A percentile compares a stretch with the other conserved stretches of the same genome.
Evolutionary conservation across 2,888 invertebrate genomes (phyloP).

Genomic region (Nasonovia ribisnigri): DNA sequence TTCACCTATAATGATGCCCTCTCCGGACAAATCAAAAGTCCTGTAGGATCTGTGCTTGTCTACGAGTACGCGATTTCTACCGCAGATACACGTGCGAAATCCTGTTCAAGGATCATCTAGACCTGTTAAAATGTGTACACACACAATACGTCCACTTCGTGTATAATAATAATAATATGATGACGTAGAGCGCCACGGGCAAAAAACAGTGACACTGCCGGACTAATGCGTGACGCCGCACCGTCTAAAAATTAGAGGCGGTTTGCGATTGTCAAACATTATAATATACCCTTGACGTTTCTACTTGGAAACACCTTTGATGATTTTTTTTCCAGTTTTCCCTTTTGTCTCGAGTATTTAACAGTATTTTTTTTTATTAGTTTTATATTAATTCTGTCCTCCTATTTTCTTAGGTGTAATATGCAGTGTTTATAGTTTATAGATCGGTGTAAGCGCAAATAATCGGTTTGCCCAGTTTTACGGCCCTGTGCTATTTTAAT

Average conservation of each 20-base stretch:
- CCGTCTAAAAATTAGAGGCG: slow-evolving; percentile 46
- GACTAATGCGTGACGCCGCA: slow-evolving; percentile 16
- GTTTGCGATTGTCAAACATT: neutral
- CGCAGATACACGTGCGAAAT: neutral
- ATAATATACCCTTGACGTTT: neutral
- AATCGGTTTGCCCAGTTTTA: neutral
- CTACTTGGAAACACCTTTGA: slow-evolving; percentile 19
- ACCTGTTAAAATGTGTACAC: neutral
- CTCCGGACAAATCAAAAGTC: neutral
- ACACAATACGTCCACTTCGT: neutral
- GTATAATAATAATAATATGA: neutral
- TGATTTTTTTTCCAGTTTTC: neutral
- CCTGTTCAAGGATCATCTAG: neutral
- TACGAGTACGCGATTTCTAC: neutral
- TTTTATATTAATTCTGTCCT: neutral
- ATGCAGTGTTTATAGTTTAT: neutral
- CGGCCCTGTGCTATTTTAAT: neutral
- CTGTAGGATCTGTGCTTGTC: neutral
- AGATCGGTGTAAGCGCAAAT: neutral
- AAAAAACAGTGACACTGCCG: neutral
- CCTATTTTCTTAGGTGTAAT: neutral
- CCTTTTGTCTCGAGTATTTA: neutral
- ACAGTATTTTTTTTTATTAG: neutral
- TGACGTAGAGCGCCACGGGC: neutral
- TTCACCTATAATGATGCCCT: neutral